phyloP scores from a whole-genome alignment of 2,797 vertebrate species.

The Gadopsis marmoratus region DNA sequence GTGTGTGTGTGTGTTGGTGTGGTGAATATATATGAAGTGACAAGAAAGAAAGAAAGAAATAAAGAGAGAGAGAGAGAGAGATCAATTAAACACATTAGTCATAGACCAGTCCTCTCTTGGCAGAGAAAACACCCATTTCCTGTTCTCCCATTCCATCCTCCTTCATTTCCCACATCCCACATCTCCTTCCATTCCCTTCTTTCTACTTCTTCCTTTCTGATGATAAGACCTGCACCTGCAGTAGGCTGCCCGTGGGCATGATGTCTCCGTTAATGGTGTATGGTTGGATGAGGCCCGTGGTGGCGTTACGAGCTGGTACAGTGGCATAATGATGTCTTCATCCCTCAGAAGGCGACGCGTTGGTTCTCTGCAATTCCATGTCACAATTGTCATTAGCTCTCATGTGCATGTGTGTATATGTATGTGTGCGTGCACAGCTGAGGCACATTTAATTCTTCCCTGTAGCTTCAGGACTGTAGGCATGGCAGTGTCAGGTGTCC shows the following conservation, averaged over 20 bases:
- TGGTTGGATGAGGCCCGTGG: constrained; percentile 32
- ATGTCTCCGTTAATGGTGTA: constrained; percentile 37
- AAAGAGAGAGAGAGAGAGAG: constrained; percentile 35
- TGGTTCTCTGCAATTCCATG: constrained; percentile 4
- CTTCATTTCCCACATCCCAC: not conserved
- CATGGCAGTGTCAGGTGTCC: constrained; percentile 10
- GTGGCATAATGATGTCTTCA: constrained; percentile 31
- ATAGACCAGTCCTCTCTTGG: constrained; percentile 39
- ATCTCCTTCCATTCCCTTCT: constrained; percentile 11
- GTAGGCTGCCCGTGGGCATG: constrained; percentile 16
- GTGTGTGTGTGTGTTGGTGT: constrained; percentile 33
- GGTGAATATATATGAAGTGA: constrained; percentile 26
- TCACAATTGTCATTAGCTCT: constrained; percentile 10
- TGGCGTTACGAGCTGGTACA: constrained; percentile 12
- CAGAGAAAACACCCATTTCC: constrained; percentile 35
- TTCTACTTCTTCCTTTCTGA: constrained; percentile 24
- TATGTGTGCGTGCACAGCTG: not conserved
- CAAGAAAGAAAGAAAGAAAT: constrained; percentile 25
- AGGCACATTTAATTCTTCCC: not conserved
- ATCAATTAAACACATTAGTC: constrained; percentile 58
- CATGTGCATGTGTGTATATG: not conserved
- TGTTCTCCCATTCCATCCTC: constrained; percentile 20
- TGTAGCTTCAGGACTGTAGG: not conserved
- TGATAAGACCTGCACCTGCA: constrained; percentile 29
- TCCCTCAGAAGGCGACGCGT: constrained; percentile 35